A percentile compares a stretch with the other conserved stretches of the same genome.
phyloP scores from a whole-genome alignment of 2,113 vertebrate species.

The Henicopernis longicauda region DNA sequence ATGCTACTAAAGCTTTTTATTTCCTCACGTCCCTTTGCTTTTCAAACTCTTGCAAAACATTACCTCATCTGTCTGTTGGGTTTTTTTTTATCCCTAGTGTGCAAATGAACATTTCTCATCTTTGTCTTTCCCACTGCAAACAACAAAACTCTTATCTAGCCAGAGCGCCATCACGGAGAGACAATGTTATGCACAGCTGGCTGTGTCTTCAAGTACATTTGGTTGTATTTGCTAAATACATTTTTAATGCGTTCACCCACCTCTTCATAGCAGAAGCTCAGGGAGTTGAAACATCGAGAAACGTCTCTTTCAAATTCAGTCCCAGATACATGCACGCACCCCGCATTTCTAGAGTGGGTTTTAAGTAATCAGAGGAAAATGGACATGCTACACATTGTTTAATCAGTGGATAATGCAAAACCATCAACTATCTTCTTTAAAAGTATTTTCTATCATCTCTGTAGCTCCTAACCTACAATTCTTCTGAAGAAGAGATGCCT shows the following conservation, averaged over 20 bases:
- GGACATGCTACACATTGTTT: background rate
- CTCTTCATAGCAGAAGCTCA: background rate
- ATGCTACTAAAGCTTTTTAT: background rate
- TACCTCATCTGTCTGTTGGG: slow-evolving; percentile 40
- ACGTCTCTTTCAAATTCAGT: background rate
- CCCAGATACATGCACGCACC: background rate
- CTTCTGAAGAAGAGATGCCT: background rate
- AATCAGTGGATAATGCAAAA: background rate
- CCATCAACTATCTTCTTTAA: background rate
- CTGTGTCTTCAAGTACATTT: slow-evolving; percentile 14
- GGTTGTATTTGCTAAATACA: slow-evolving; percentile 10
- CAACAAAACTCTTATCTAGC: background rate
- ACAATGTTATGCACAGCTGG: background rate
- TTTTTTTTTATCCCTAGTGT: slow-evolving; percentile 11
- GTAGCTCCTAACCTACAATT: background rate
- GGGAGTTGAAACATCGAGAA: background rate
- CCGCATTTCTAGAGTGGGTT: background rate
- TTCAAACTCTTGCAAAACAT: slow-evolving; percentile 64
- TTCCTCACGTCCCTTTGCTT: slow-evolving; percentile 18
- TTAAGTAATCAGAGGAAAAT: background rate
- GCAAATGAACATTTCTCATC: slow-evolving; percentile 14
- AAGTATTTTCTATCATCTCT: background rate
- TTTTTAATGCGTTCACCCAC: background rate
- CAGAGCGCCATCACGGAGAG: background rate
- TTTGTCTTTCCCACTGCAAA: background rate